These are phyloP conservation scores for Bombyx mori DNA, from an alignment of 1,140 invertebrate genomes.

Conservation along the genomic window ASM3026992v2 NC_085107.1:18069001-18069500, in stretches of 20 bases:
- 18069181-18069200: constrained; percentile 45
- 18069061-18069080: constrained; percentile 31
- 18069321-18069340: constrained; percentile 45
- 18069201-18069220: constrained; percentile 43
- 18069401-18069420: constrained; percentile 39
- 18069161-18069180: constrained; percentile 44
- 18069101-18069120: constrained; percentile 47
- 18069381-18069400: constrained; percentile 41
- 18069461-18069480: constrained; percentile 50
- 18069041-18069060: constrained; percentile 56
- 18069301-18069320: constrained; percentile 27
- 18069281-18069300: constrained; percentile 33
- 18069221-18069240: constrained; percentile 41
- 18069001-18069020: constrained; percentile 36
- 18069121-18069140: constrained; percentile 44
- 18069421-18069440: constrained; percentile 43
- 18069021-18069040: constrained; percentile 32
- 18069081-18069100: constrained; percentile 24
- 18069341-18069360: constrained; percentile 54
- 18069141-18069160: constrained; percentile 61
- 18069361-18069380: constrained; percentile 50
- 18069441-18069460: constrained; percentile 55
- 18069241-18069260: constrained; percentile 33
- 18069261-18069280: constrained; percentile 53
- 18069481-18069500: constrained; percentile 41